phyloP scores from a whole-genome alignment of 2,888 invertebrate species.

The Scaptomyza caliginosa region DNA sequence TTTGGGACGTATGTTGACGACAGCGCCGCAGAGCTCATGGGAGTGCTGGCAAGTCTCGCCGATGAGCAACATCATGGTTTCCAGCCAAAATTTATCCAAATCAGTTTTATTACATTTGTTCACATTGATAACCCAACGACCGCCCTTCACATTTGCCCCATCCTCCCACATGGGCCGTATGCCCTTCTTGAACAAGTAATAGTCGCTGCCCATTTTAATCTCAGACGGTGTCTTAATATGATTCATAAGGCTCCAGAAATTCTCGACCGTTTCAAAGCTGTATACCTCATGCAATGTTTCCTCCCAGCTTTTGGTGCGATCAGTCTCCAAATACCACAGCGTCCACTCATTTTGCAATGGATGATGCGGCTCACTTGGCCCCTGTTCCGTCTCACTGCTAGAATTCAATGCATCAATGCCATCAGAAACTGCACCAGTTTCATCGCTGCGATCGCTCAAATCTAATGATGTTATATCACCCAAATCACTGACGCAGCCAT shows the following conservation, averaged over 20 bases:
- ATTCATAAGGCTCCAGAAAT: slow-evolving; percentile 97
- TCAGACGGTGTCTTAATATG: slow-evolving; percentile 93
- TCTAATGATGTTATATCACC: not conserved
- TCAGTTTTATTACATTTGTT: slow-evolving; percentile 88
- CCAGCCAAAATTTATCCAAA: slow-evolving; percentile 91
- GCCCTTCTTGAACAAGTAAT: slow-evolving; percentile 89
- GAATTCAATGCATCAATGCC: not conserved
- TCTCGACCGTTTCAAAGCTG: slow-evolving; percentile 97
- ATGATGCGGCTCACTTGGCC: slow-evolving; percentile 89
- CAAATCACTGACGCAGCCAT: slow-evolving; percentile 13
- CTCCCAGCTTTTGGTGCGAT: slow-evolving; percentile 93
- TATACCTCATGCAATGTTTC: slow-evolving; percentile 96
- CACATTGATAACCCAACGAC: slow-evolving; percentile 91
- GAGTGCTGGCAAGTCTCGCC: slow-evolving; percentile 97
- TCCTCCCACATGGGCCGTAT: slow-evolving; percentile 96
- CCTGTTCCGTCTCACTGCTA: slow-evolving; percentile 55
- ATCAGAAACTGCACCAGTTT: not conserved
- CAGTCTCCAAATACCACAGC: slow-evolving; percentile 97
- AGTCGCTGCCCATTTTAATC: slow-evolving; percentile 90
- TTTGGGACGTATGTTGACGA: slow-evolving; percentile 95
- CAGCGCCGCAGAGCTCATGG: slow-evolving; percentile 97
- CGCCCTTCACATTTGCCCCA: slow-evolving; percentile 90
- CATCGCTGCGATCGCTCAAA: not conserved
- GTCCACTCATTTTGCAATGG: slow-evolving; percentile 97
- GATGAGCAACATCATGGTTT: slow-evolving; percentile 92